phyloP scores from a whole-genome alignment of 2,113 vertebrate species.

The Trogon surrucura region DNA sequence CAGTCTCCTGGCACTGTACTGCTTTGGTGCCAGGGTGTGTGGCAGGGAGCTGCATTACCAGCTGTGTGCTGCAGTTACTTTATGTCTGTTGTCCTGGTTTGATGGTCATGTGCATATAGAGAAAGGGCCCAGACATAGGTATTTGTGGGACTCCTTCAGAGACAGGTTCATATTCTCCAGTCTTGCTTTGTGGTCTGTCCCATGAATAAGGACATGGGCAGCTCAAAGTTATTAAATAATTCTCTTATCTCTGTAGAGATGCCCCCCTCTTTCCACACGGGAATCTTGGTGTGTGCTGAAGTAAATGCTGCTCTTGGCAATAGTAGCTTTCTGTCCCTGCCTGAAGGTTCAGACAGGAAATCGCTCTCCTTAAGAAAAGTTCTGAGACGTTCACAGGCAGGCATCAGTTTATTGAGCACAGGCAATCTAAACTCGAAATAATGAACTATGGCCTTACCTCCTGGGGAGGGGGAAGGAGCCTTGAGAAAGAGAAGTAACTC shows the following conservation, averaged over 20 bases:
- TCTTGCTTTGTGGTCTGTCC: neutral
- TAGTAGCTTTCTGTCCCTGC: neutral
- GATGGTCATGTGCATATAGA: fast-evolving
- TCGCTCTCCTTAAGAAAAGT: neutral
- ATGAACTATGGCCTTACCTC: neutral
- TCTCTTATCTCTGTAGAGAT: neutral
- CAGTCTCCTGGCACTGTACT: neutral
- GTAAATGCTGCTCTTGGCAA: neutral
- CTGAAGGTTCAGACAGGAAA: neutral
- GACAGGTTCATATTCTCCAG: fast-evolving
- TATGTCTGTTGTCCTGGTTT: neutral
- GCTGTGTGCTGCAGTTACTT: neutral
- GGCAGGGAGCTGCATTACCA: neutral
- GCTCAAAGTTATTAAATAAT: neutral
- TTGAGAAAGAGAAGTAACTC: neutral
- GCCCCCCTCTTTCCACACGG: fast-evolving
- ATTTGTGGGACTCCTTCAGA: neutral
- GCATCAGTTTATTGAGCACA: neutral
- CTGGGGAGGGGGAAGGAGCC: neutral
- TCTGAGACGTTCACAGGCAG: neutral
- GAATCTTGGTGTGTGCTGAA: neutral
- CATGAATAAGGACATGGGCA: neutral
- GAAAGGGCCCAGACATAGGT: neutral
- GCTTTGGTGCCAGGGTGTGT: neutral
- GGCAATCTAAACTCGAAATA: neutral